A percentile compares a stretch with the other conserved stretches of the same genome.
These are phyloP conservation scores for Psylliodes chrysocephalus DNA, from an alignment of 2,888 invertebrate species.

Conservation along the genomic window DNA sequence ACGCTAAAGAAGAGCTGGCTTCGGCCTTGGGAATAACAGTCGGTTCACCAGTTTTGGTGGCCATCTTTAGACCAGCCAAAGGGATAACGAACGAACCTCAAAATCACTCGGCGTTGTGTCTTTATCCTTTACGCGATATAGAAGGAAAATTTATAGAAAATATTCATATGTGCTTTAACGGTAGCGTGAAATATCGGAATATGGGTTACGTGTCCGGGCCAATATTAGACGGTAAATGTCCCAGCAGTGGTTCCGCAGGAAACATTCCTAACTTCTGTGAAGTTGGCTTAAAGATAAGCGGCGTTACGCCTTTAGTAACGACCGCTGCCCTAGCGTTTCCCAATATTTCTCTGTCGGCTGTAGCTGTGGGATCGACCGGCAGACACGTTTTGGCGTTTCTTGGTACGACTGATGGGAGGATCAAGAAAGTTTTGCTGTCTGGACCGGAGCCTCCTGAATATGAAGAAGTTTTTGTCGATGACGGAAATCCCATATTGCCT, in stretches of 20 bases:
- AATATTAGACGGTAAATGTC: slow-evolving; percentile 91
- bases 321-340: slow-evolving; percentile 82
- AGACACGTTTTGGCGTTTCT: slow-evolving; percentile 94
- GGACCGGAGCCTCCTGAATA: slow-evolving; percentile 83
- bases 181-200: slow-evolving; percentile 90
- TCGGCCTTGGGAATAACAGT: slow-evolving; percentile 82
- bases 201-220: slow-evolving; percentile 92
- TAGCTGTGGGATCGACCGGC: slow-evolving; percentile 88
- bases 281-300: slow-evolving; percentile 91
- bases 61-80: slow-evolving; percentile 89
- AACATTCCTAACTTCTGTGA: slow-evolving; percentile 93
- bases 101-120: slow-evolving; percentile 88
- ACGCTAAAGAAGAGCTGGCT: slow-evolving; percentile 86
- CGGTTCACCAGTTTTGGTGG: slow-evolving; percentile 85
- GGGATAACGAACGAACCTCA: slow-evolving; percentile 87
- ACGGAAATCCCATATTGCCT: slow-evolving; percentile 81
- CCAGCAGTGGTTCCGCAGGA: slow-evolving; percentile 85
- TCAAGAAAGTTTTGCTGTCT: slow-evolving; percentile 87
- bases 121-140: slow-evolving; percentile 90
- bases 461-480: slow-evolving; percentile 85
- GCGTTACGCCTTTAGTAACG: slow-evolving; percentile 84
- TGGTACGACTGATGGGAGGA: slow-evolving; percentile 84
- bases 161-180: slow-evolving; percentile 97
- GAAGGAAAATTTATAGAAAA: slow-evolving; percentile 95
- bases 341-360: slow-evolving; percentile 82